These are phyloP conservation scores for Syngnathus rostellatus DNA, from an alignment of 2,797 vertebrate species.

Conservation along the genomic window DNA sequence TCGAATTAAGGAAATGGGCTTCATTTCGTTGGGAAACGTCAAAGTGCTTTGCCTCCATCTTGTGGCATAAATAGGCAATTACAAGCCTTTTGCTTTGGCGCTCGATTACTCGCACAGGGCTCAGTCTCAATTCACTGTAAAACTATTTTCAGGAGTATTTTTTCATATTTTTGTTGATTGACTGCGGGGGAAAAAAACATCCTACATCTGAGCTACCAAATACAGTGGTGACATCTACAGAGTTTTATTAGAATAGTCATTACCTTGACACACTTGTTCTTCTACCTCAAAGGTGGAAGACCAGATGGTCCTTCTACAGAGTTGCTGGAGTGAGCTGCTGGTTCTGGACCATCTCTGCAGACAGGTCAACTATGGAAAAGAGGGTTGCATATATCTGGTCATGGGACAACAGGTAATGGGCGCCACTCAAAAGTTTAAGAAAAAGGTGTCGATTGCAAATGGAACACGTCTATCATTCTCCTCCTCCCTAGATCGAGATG, in stretches of 20 bases:
- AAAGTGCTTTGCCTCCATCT: too few relatives aligned
- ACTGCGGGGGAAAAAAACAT: too few relatives aligned
- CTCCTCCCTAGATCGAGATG: constrained; percentile 66
- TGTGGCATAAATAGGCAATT: too few relatives aligned
- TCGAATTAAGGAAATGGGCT: too few relatives aligned
- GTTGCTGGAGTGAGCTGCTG: constrained; percentile 78
- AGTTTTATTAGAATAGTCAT: background rate
- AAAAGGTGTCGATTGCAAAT: background rate
- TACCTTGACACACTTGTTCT: background rate
- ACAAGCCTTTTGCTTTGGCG: too few relatives aligned
- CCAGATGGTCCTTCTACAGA: constrained; percentile 77
- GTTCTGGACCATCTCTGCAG: constrained; percentile 75
- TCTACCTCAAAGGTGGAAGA: constrained; percentile 67
- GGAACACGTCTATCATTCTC: background rate
- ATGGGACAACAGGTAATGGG: constrained; percentile 72
- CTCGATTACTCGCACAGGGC: too few relatives aligned
- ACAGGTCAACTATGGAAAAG: constrained; percentile 71
- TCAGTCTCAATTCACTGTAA: too few relatives aligned
- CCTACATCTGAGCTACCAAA: too few relatives aligned
- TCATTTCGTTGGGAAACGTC: too few relatives aligned
- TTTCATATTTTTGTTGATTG: too few relatives aligned
- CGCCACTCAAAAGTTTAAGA: background rate
- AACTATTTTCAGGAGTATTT: too few relatives aligned
- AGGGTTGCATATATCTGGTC: constrained; percentile 72
- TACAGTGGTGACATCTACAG: too few relatives aligned